Percentiles rank a stretch among this genome's conserved stretches.
phyloP scores from a whole-genome alignment of 1,140 invertebrate genomes.

The Drosophila teissieri region DNA sequence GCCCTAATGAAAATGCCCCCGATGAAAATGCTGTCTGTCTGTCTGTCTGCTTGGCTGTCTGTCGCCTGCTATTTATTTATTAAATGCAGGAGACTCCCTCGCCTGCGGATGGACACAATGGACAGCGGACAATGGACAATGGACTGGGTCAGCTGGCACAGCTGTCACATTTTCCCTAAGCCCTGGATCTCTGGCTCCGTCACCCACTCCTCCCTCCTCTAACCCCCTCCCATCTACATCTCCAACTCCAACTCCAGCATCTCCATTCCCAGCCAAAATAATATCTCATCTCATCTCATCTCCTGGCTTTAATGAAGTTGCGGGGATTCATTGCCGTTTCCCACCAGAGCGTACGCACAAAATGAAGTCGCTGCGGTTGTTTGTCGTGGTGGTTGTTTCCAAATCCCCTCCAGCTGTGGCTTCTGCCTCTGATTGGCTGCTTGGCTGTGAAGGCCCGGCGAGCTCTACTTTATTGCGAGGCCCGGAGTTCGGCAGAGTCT shows the following conservation, averaged over 20 bases:
- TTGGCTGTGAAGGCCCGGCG: neutral
- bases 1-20: constrained; percentile 60
- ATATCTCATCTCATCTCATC: neutral
- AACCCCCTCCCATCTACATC: neutral
- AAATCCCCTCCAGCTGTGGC: constrained; percentile 24
- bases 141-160: constrained; percentile 72
- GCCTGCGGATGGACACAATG: constrained; percentile 21
- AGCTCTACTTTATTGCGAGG: neutral
- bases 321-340: constrained; percentile 42
- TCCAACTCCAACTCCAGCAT: neutral
- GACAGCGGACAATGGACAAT: constrained; percentile 28
- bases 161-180: constrained; percentile 75
- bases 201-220: constrained; percentile 7
- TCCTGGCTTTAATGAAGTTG: constrained; percentile 52
- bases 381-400: constrained; percentile 30
- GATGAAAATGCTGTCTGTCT: constrained; percentile 28
- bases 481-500: constrained; percentile 6
- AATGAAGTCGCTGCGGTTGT: constrained; percentile 38
- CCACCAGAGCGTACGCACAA: constrained; percentile 27
- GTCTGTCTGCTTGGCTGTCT: constrained; percentile 52
- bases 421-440: constrained; percentile 33
- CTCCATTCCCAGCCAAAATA: no score
- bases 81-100: constrained; percentile 59
- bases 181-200: constrained; percentile 26
- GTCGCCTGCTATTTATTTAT: constrained; percentile 78